Base-by-base conservation (phyloP, 2,113 vertebrate genomes). In the Petromus typicus region DNA sequence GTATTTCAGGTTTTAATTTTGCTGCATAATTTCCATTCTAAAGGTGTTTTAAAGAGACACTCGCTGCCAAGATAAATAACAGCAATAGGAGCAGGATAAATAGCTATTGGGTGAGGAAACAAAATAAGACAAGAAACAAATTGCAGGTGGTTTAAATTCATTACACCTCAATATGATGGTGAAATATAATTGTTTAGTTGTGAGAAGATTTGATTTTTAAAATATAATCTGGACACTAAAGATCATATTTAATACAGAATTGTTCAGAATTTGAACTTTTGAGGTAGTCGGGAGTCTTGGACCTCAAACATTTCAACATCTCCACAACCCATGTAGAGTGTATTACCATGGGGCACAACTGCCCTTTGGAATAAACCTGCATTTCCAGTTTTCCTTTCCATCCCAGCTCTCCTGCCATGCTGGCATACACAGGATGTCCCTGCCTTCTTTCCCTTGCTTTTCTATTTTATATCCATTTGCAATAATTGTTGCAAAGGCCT, bases 31-130 rank as follows among this genome's bases (percentile, higher is more conserved):
- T 97, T 92, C 34, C 73, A 40, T 91, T 93, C 69, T 75, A 48
- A 64, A 94, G 48, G 10, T 92, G 34, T 90, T 97, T 85, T 71
- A 90, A 43, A n/a, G n/a, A 86, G 76, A 90, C 80, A 18, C 18
- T 90, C 7, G 4, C 66, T 86, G 54, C 57, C 90, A 95, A 91
- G n/a, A 57, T 96, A 96, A 91, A 92, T 95, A 94, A 67, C 27
- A 79, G 56, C n/a, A 85, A 45, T 40, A 61, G 32, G 40, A 75
- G 79, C 27, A 82, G 48, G 86, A 94, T 92, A 96, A 96, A 92
- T 45, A 96, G n/a, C 78, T 88, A 54, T 57, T 89, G 67, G 18
- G 34, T 78, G 27, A 84, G 78, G 83, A 95, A 86, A 93, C 37
- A 67, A 64, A 93, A 71, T 64, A 81, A 73, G 96, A 54, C 67